Conservation (phyloP, 2,797 vertebrate species). For the Acanthornis magna region DNA sequence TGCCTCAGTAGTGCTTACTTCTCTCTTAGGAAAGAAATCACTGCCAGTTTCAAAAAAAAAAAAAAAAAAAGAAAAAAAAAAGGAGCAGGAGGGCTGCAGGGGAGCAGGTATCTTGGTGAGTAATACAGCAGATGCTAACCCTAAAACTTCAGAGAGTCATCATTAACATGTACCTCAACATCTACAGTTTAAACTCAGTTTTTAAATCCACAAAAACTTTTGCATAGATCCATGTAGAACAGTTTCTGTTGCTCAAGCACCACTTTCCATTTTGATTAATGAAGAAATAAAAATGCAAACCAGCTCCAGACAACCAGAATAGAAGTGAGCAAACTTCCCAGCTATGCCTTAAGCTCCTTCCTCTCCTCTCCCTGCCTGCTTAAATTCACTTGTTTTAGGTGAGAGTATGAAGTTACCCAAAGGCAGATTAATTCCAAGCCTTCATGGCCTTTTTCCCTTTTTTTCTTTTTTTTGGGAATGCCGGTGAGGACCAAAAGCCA, state of each 20-base stretch:
- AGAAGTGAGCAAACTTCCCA: not conserved
- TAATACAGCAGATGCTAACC: not conserved
- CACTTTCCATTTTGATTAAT: not conserved
- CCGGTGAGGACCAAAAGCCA: not conserved
- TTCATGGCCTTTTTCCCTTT: not conserved
- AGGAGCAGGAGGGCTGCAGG: not conserved
- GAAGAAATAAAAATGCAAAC: not conserved
- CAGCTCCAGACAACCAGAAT: not conserved
- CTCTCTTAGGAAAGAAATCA: not conserved
- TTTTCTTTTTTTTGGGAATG: not conserved
- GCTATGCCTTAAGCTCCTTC: not conserved
- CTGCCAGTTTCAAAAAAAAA: not conserved
- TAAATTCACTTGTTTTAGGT: slow-evolving; percentile 22
- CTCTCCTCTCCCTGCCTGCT: not conserved
- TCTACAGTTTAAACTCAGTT: not conserved
- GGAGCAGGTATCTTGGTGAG: not conserved
- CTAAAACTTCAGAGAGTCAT: not conserved
- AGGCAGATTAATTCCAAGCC: not conserved
- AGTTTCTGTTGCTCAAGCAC: not conserved
- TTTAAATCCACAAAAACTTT: not conserved
- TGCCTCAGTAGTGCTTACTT: not conserved
- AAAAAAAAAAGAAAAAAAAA: not conserved
- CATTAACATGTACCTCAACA: rapidly evolving
- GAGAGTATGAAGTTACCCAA: not conserved
- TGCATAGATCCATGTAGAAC: not conserved